Evolutionary conservation across 2,113 vertebrate species (phyloP).

Genomic region (Proterorhinus semilunaris): DNA sequence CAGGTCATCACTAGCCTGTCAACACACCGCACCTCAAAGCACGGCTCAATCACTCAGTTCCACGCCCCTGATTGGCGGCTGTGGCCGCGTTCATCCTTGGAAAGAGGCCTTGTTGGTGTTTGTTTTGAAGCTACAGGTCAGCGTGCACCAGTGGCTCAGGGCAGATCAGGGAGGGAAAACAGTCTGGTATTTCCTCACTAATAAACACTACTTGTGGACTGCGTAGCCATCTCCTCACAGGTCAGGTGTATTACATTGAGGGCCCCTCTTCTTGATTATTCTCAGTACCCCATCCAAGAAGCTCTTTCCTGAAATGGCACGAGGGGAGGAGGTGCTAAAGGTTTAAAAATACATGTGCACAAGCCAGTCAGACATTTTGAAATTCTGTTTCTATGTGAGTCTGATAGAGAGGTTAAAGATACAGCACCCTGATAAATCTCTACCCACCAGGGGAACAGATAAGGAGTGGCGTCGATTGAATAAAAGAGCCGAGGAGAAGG

Average conservation of each 20-base stretch:
- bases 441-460: constrained; percentile 84
- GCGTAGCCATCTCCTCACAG: constrained; percentile 24
- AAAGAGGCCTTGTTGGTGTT: constrained; percentile 36
- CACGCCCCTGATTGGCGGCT: constrained; percentile 28
- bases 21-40: constrained; percentile 44
- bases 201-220: constrained; percentile 44
- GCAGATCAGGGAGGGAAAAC: constrained; percentile 15
- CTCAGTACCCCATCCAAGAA: not conserved
- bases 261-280: not conserved
- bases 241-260: constrained; percentile 57
- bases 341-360: constrained; percentile 71
- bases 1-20: constrained; percentile 59
- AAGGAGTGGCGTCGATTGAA: constrained; percentile 90
- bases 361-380: constrained; percentile 72
- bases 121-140: constrained; percentile 62
- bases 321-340: constrained; percentile 29
- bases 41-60: not conserved
- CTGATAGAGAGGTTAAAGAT: constrained; percentile 88
- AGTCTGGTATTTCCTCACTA: constrained; percentile 37
- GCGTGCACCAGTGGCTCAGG: constrained; percentile 40
- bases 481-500: constrained; percentile 59
- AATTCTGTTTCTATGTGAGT: constrained; percentile 72
- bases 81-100: constrained; percentile 40
- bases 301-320: constrained; percentile 43
- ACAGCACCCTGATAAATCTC: constrained; percentile 90